Percentiles rank a stretch among this genome's conserved stretches.
Evolutionary conservation across 2,797 vertebrate species (phyloP).

Genomic region (Sciaenops ocellatus): DNA sequence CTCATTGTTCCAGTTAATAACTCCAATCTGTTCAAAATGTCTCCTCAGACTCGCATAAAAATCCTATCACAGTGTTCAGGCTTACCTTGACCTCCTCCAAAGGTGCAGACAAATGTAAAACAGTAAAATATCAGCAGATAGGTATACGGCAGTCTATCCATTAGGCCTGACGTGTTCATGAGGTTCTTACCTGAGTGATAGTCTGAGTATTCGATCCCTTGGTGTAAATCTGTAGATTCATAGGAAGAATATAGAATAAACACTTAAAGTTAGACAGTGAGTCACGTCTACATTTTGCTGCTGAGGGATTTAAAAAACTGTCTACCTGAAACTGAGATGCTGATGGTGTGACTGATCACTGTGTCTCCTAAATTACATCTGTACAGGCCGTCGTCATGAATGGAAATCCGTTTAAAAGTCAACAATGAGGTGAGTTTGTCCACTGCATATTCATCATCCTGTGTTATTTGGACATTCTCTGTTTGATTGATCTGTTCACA

Average conservation of each 20-base stretch:
- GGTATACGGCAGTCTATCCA: no score
- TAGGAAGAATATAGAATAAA: background rate
- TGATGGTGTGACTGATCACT: slow-evolving; percentile 47
- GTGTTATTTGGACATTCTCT: slow-evolving; percentile 42
- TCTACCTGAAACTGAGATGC: slow-evolving; percentile 75
- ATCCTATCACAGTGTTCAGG: no score
- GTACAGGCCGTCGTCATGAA: slow-evolving; percentile 60
- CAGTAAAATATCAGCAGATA: no score
- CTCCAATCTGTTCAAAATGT: no score
- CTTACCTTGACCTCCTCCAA: no score
- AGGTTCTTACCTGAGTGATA: slow-evolving; percentile 22
- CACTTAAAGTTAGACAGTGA: background rate
- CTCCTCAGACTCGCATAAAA: no score
- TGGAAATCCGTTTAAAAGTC: slow-evolving; percentile 65
- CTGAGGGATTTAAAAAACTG: background rate
- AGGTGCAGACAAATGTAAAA: no score
- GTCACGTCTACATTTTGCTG: background rate
- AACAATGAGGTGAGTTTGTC: slow-evolving; percentile 53
- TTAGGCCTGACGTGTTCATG: no score
- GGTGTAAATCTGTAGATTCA: slow-evolving; percentile 40
- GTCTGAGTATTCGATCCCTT: accelerated
- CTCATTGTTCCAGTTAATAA: no score
- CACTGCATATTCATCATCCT: accelerated
- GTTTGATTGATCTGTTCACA: slow-evolving; percentile 4
- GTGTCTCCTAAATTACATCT: slow-evolving; percentile 23